These are phyloP conservation scores for Gyps fulvus DNA, from an alignment of 2,113 vertebrate species.

Conservation along the genomic window DNA sequence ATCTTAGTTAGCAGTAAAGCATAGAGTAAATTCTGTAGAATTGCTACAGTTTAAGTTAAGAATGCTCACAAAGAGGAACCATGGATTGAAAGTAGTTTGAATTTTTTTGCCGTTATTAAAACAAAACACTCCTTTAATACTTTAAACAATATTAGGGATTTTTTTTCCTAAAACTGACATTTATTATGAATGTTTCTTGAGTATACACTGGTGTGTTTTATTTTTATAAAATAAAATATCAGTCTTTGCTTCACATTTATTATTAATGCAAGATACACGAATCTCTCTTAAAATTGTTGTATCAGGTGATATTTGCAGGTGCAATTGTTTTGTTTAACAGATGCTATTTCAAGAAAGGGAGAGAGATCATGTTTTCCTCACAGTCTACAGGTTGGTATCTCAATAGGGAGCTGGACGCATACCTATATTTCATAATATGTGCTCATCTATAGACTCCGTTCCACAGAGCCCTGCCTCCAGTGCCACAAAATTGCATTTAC, in stretches of 20 bases:
- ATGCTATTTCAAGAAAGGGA: not conserved
- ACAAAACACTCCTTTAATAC: not conserved
- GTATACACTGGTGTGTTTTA: slow-evolving; percentile 25
- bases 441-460: not conserved
- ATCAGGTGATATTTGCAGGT: slow-evolving; percentile 52
- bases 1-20: not conserved
- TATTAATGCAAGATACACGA: slow-evolving; percentile 60
- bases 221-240: slow-evolving; percentile 45
- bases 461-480: not conserved
- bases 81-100: not conserved
- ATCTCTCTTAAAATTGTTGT: slow-evolving; percentile 43
- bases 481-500: not conserved
- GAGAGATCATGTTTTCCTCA: not conserved
- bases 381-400: not conserved
- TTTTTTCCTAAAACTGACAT: not conserved
- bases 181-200: slow-evolving; percentile 42
- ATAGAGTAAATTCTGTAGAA: not conserved
- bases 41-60: not conserved
- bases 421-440: not conserved
- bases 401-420: not conserved
- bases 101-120: not conserved
- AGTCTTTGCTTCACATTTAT: slow-evolving; percentile 56
- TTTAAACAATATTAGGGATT: not conserved
- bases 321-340: slow-evolving; percentile 40
- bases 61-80: not conserved